Conservation (phyloP, 1,140 invertebrate species). For the Sweltsa coloradensis region DNA sequence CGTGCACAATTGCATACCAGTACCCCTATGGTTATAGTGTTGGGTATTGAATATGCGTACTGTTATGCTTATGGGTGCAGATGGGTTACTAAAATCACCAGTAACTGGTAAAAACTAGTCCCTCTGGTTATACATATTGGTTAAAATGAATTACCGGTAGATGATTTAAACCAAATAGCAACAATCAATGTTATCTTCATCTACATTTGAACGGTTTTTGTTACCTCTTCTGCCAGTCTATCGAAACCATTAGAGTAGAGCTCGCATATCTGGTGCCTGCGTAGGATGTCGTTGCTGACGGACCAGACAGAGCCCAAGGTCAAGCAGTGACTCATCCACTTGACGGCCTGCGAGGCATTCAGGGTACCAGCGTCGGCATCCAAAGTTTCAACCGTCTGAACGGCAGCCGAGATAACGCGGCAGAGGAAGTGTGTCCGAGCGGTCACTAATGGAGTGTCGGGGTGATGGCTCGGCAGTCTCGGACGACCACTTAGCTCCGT, state of each 20-base stretch:
- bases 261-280: slow-evolving; percentile 62
- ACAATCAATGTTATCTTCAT: no score
- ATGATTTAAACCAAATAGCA: no score
- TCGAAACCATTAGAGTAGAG: slow-evolving; percentile 67
- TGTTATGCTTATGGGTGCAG: no score
- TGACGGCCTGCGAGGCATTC: slow-evolving; percentile 18
- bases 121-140: no score
- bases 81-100: no score
- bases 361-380: not conserved
- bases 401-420: slow-evolving; percentile 26
- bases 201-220: no score
- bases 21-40: no score
- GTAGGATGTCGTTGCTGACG: slow-evolving; percentile 59
- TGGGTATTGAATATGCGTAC: no score
- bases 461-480: slow-evolving; percentile 26
- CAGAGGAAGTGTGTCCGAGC: slow-evolving; percentile 30
- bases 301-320: slow-evolving; percentile 66
- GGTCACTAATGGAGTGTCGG: slow-evolving; percentile 25
- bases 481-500: slow-evolving; percentile 30
- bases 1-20: no score
- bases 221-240: slow-evolving; percentile 58
- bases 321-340: slow-evolving; percentile 57
- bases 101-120: not conserved
- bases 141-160: no score
- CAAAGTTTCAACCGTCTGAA: slow-evolving; percentile 19